Conservation (phyloP, 2,888 invertebrate genomes). For the Zaprionus lineosus region DNA sequence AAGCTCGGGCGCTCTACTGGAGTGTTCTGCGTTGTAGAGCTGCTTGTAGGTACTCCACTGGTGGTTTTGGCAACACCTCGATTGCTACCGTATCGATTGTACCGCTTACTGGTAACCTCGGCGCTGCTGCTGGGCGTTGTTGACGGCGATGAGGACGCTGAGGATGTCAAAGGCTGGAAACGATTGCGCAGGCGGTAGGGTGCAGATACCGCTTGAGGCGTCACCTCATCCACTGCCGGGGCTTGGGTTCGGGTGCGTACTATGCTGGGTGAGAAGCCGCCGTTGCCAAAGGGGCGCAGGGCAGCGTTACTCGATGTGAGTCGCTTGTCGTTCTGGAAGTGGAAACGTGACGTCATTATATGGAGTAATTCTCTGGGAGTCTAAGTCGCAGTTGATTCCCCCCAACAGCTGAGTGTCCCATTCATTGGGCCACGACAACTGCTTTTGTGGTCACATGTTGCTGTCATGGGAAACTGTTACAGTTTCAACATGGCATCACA, state of each 20-base stretch:
- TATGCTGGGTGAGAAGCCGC: conserved; percentile 69
- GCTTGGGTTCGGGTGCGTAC: conserved; percentile 70
- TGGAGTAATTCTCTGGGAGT: no score
- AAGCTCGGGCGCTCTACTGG: conserved; percentile 68
- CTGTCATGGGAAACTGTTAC: conserved; percentile 76
- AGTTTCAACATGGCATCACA: conserved; percentile 55
- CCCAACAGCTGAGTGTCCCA: conserved; percentile 40
- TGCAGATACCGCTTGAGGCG: conserved; percentile 57
- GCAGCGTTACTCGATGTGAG: conserved; percentile 51
- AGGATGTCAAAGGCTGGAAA: conserved; percentile 74
- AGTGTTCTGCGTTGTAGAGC: conserved; percentile 50
- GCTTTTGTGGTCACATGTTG: conserved; percentile 60
- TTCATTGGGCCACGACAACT: conserved; percentile 48
- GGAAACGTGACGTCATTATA: no score
- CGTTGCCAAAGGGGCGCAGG: conserved; percentile 63
- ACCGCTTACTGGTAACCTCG: conserved; percentile 73
- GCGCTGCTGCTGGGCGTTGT: conserved; percentile 56
- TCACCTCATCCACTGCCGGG: conserved; percentile 37
- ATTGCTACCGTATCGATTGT: conserved; percentile 74
- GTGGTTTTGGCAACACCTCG: conserved; percentile 27
- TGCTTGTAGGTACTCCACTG: conserved; percentile 32
- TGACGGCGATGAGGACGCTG: conserved; percentile 49
- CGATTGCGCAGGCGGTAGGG: conserved; percentile 80
- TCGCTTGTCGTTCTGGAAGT: conserved; percentile 63
- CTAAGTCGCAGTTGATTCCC: no score